Conservation (phyloP, 1,140 invertebrate genomes). For the Ruditapes philippinarum region DNA sequence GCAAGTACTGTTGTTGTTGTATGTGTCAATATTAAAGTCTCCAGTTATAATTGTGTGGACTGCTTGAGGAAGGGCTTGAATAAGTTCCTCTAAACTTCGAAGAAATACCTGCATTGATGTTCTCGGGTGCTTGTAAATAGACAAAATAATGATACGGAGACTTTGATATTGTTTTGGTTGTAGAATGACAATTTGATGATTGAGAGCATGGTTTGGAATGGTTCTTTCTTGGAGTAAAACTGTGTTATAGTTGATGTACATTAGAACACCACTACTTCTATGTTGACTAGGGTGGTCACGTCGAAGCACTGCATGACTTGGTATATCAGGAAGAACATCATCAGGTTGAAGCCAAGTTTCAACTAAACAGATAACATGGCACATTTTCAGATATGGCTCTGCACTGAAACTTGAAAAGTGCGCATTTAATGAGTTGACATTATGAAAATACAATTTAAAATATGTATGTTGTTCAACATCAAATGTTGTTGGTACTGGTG, state of each 20-base stretch:
- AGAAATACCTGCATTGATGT: not conserved
- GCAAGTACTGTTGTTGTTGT: not conserved
- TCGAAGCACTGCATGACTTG: not conserved
- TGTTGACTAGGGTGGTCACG: not conserved
- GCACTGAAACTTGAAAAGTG: not conserved
- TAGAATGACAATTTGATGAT: no score
- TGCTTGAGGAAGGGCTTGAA: not conserved
- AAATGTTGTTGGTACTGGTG: not conserved
- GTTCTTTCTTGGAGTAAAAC: not conserved
- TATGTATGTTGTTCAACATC: not conserved
- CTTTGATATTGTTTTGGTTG: no score
- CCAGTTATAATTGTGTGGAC: not conserved
- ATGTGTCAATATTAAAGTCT: slow-evolving; percentile 17
- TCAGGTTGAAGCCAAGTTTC: not conserved
- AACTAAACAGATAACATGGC: not conserved
- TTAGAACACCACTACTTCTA: not conserved
- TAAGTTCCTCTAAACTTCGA: not conserved
- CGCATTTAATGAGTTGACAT: slow-evolving; percentile 28
- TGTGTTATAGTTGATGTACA: slow-evolving; percentile 2
- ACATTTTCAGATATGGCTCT: not conserved
- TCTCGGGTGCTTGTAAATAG: not conserved
- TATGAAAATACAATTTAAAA: slow-evolving; percentile 12
- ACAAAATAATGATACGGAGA: not conserved
- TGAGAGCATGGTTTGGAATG: no score
- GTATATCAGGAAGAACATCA: not conserved